Conservation (phyloP, 2,888 invertebrate genomes). For the Heteromurus nitidus region DNA sequence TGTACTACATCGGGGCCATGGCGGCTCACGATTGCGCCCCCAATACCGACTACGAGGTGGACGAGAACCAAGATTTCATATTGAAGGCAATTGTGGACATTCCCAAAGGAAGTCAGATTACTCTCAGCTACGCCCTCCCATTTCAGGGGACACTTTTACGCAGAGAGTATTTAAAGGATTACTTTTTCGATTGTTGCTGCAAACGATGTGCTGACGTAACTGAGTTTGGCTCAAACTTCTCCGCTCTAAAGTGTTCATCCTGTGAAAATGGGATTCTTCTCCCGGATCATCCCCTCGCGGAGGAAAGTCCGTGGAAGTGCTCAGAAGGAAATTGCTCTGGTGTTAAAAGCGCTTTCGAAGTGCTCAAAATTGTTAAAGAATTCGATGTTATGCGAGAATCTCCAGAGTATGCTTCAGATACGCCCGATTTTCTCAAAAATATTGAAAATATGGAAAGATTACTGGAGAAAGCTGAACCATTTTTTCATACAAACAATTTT, state of each 20-base stretch:
- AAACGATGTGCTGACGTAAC: constrained; percentile 32
- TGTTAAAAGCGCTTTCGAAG: constrained; percentile 30
- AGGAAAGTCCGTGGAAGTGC: constrained; percentile 52
- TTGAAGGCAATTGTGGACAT: constrained; percentile 53
- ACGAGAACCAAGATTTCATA: constrained; percentile 50
- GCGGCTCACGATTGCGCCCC: constrained; percentile 55
- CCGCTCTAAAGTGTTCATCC: constrained; percentile 21
- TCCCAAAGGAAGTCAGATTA: constrained; percentile 45
- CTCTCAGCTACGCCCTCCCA: constrained; percentile 51
- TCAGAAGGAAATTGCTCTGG: constrained; percentile 28
- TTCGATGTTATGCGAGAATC: constrained; percentile 43
- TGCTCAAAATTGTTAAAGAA: constrained; percentile 33
- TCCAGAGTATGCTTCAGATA: constrained; percentile 30
- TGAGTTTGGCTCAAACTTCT: constrained; percentile 50
- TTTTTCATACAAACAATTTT: constrained; percentile 51
- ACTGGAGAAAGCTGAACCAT: constrained; percentile 20
- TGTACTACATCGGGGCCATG: constrained; percentile 54
- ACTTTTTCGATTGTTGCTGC: constrained; percentile 52
- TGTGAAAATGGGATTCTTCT: constrained; percentile 27
- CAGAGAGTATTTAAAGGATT: constrained; percentile 43
- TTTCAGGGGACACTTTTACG: constrained; percentile 52
- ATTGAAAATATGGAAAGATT: constrained; percentile 38
- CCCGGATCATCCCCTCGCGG: constrained; percentile 43
- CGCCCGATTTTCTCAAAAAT: constrained; percentile 35
- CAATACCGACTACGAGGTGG: constrained; percentile 55